Evolutionary conservation across 2,888 invertebrate genomes (phyloP).

Genomic region (Nebria salina): DNA sequence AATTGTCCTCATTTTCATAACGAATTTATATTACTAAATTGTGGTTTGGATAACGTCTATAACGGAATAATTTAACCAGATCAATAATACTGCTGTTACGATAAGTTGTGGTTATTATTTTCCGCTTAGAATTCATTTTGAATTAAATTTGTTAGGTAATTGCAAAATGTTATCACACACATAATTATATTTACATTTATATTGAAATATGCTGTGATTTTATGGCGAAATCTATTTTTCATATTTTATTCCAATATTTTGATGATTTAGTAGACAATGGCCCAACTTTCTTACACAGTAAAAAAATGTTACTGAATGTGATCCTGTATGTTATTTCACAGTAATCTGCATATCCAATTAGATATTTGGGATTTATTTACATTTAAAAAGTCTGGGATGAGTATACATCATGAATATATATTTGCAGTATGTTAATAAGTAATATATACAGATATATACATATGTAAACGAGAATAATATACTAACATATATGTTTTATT

Average conservation of each 20-base stretch:
- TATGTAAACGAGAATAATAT: constrained; percentile 25
- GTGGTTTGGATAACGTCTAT: not conserved
- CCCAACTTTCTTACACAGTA: too few species aligned
- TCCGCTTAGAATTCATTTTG: not conserved
- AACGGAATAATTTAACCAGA: too few species aligned
- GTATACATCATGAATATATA: constrained; percentile 7
- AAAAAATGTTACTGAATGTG: too few species aligned
- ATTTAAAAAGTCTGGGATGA: constrained; percentile 20
- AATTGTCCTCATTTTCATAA: constrained; percentile 1
- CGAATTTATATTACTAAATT: not conserved
- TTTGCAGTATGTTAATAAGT: constrained; percentile 12
- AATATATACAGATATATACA: constrained; percentile 22
- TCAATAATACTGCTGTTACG: not conserved
- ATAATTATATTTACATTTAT: not conserved
- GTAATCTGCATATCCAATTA: not conserved
- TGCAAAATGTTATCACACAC: not conserved
- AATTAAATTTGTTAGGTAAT: not conserved
- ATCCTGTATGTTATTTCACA: not conserved
- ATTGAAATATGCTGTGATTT: not conserved
- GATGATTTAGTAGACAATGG: too few species aligned
- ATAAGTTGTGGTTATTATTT: not conserved
- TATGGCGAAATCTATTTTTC: not conserved
- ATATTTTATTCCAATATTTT: too few species aligned
- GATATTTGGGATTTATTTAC: constrained; percentile 10
- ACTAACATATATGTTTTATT: constrained; percentile 25